phyloP scores from a whole-genome alignment of 1,140 invertebrate genomes.

The Archegozetes longisetosus region DNA sequence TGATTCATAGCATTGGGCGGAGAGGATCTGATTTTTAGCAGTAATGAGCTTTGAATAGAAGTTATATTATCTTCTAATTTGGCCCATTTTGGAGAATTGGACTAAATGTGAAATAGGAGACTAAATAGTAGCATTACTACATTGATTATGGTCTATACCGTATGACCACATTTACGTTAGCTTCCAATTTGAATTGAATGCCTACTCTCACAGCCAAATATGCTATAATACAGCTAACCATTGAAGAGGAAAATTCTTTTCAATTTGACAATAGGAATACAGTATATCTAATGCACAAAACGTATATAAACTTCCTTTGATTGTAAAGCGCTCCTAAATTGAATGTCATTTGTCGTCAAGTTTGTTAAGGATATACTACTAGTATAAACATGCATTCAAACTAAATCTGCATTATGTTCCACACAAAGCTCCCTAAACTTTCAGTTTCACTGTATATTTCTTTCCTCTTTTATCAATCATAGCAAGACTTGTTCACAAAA shows the following conservation, averaged over 20 bases:
- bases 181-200: too few relatives aligned
- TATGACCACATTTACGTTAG: too few relatives aligned
- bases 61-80: neutral
- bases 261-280: neutral
- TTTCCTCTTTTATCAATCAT: neutral
- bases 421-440: neutral
- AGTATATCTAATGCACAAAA: neutral
- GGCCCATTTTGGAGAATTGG: neutral
- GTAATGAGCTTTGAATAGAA: neutral
- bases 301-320: neutral
- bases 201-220: too few relatives aligned
- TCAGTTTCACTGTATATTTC: neutral
- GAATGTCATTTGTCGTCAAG: neutral
- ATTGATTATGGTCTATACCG: too few relatives aligned
- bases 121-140: neutral
- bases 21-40: neutral
- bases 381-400: neutral
- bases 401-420: neutral
- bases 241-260: neutral
- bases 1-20: neutral
- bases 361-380: neutral
- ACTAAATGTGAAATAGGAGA: neutral
- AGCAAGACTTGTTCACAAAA: too few relatives aligned
- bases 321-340: neutral
- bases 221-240: neutral